Base-by-base conservation (phyloP, 2,113 vertebrate species). In the Lasiurus cinereus region DNA sequence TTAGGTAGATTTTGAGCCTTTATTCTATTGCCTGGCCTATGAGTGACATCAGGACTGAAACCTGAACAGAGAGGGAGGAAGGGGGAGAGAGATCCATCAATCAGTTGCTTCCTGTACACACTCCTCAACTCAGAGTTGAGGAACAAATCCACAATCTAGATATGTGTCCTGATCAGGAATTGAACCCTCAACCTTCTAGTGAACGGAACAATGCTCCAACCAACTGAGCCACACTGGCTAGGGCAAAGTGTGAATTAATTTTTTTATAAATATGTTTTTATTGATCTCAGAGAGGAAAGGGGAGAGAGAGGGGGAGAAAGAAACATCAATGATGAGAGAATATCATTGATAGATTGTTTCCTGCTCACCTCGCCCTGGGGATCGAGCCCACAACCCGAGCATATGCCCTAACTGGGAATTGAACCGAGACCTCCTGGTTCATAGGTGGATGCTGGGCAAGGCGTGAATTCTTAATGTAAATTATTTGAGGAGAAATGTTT, bases 381-480 rank as follows among this genome's bases (percentile, higher is more conserved):
- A 62, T 62, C 1, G 3, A 62, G 22, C 22, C 56, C 59, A 62
- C 59, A 62, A 62, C 59, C 59, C 59, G 11, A 62, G 24, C 59
- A 62, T 27, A 24, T 62, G 59, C 59, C 59, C 59, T 62, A 24
- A 62, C 59, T 0, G 4, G 59, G 22, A 62, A 27, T 62, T 1
- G 9, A 62, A 62, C 56, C 9, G 3, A 24, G 56, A 59, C 22
- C 56, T 27, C 59, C 24, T 11, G 59, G 59, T 62, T 62, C 59
- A 62, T 62, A 62, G 59, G 59, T 62, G 24, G 22, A 62, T 11
- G 24, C 59, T 62, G 64, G 15, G 64, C 64, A 67, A 16, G 14
- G 64, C n/a, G 89, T 72, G 62, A 83, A 62, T 90, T 67, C 52
- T 66, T 93, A 36, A 86, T 73, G 31, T 78, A 83, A 80, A 89